Conservation (phyloP, 2,888 invertebrate species). For the Camptogramma bilineatum region DNA sequence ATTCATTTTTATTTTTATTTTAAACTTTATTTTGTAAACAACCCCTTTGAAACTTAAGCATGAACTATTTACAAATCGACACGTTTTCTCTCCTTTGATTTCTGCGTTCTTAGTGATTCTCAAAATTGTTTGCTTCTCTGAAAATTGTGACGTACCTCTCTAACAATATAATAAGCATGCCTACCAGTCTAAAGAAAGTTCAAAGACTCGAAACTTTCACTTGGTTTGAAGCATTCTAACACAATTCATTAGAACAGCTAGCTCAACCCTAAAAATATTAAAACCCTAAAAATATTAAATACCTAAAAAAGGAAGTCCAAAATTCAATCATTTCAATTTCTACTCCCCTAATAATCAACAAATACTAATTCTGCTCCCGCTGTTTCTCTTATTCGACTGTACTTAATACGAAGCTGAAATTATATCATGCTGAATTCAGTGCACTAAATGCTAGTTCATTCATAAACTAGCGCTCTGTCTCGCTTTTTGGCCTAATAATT, state of each 20-base stretch:
- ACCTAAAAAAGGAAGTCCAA: neutral
- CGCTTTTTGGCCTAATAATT: no score
- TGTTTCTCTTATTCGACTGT: no score
- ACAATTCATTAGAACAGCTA: neutral
- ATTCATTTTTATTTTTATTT: no score
- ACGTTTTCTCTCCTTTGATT: neutral
- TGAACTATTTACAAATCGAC: no score
- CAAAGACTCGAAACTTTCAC: conserved; percentile 13
- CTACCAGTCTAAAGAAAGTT: conserved; percentile 17
- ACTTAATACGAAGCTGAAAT: no score
- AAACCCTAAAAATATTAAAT: neutral
- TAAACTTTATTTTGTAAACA: no score
- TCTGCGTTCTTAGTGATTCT: neutral
- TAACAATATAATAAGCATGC: conserved; percentile 25
- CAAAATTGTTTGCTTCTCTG: conserved; percentile 19
- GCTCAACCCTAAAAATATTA: neutral
- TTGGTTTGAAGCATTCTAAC: conserved; percentile 14
- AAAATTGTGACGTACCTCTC: conserved; percentile 11
- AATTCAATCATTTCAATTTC: neutral
- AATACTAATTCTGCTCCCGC: no score
- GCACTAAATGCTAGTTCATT: no score
- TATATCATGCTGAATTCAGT: no score
- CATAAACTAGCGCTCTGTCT: no score
- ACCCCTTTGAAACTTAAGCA: no score
- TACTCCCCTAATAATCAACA: no score